These are phyloP conservation scores for Fopius arisanus DNA, from an alignment of 1,140 invertebrate species.

Conservation along the genomic window DNA sequence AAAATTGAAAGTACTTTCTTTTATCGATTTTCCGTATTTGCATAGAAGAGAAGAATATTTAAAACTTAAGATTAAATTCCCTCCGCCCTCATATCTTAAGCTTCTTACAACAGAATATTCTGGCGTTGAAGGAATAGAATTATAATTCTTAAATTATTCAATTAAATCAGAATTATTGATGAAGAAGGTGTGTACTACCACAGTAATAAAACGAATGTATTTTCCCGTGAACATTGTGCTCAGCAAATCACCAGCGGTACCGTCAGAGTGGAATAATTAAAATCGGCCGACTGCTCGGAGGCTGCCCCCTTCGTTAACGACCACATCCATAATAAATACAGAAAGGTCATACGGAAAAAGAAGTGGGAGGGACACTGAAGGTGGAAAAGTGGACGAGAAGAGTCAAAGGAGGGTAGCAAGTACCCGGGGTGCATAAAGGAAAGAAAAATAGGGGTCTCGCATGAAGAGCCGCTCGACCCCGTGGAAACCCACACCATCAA, in stretches of 20 bases:
- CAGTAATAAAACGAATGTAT: too few species aligned
- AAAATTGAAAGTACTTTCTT: too few species aligned
- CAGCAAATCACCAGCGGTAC: neutral
- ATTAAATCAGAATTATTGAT: too few species aligned
- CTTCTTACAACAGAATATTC: too few species aligned
- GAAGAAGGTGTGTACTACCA: too few species aligned
- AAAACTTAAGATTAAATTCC: too few species aligned
- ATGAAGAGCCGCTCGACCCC: neutral
- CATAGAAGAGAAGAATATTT: too few species aligned
- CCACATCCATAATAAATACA: constrained; percentile 10
- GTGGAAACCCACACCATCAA: neutral
- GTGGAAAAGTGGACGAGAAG: neutral
- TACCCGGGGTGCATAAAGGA: neutral
- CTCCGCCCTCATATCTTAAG: too few species aligned
- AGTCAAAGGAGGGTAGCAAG: constrained; percentile 6
- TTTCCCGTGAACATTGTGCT: neutral
- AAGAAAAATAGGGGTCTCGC: neutral
- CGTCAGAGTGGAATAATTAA: constrained; percentile 9
- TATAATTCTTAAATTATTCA: too few species aligned
- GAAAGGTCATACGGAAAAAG: neutral
- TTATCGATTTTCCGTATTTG: too few species aligned
- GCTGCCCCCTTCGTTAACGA: constrained; percentile 7
- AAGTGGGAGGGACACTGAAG: neutral
- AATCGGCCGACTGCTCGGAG: constrained; percentile 10
- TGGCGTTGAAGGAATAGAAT: too few species aligned